Base-by-base conservation (phyloP, 1,140 invertebrate genomes). In the Drosophila burlai region DNA sequence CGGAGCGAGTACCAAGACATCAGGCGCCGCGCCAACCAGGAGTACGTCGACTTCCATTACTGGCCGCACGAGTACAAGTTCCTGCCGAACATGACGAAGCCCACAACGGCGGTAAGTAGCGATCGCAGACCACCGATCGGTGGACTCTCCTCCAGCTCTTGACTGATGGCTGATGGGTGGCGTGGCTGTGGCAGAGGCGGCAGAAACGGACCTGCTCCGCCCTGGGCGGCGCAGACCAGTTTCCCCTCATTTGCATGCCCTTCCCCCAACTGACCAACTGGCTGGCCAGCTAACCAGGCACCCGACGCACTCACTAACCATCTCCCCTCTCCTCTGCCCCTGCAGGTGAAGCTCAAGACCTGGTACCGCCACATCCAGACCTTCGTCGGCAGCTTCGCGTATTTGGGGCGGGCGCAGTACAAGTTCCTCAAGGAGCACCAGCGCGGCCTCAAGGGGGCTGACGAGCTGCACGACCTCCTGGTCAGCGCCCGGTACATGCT, bases 281-380 rank as follows among this genome's bases (percentile, higher is more conserved):
- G 31, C 49, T 52, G 47, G 9, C 49, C 26, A 29, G 29, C 15
- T 29, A 31, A 34, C 49, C n/a, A 34, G 49, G n/a, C 45, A 52
- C 45, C 7, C 8, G 29, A 36, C 21, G 13, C 21, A 21, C 57
- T 52, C 16, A 45, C 21, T 16, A 38, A n/a, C 29, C 49, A 6
- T 54, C 31, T 57, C 15, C 31, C 10, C 2, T 49, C 45, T 42
- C 3, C 42, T 36, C 29, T 2, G 45, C 10, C 34, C 1, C 31
- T 7, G 4, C 71, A 92, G 91, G 69, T 86, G 18, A 80, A 80
- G 26, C 75, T 92, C 7, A 89, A 82, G 67, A 84, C 68, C 55
- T 92, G 91, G 91, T 89, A 92, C 72, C 81, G 91, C 47, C 55
- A 82, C 62, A 81, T 92, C 72, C 91, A 92, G 47, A 86, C 72